Conservation (phyloP, 2,888 invertebrate genomes). For the Tortricodes alternella region DNA sequence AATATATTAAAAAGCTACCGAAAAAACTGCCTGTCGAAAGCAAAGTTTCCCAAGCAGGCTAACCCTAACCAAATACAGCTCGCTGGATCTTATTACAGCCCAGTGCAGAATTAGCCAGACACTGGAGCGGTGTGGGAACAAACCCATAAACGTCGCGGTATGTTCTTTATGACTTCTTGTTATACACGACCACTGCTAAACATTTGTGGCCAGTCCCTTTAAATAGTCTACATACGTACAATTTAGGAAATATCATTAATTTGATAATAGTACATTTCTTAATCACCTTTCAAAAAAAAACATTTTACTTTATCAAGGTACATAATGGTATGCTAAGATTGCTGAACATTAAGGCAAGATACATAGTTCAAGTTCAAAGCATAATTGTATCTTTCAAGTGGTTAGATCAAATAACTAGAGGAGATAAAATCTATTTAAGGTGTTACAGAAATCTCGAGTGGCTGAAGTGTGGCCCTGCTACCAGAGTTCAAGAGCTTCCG, state of each 20-base stretch:
- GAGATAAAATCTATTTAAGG: conserved; percentile 71
- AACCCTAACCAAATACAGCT: conserved; percentile 9
- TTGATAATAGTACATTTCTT: neutral
- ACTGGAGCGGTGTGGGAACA: conserved; percentile 60
- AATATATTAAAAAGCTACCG: neutral
- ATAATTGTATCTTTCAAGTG: conserved; percentile 59
- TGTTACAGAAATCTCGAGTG: conserved; percentile 72
- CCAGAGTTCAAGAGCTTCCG: conserved; percentile 65
- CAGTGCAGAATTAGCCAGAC: conserved; percentile 47
- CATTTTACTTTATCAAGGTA: neutral
- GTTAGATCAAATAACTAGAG: conserved; percentile 66
- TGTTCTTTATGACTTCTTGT: conserved; percentile 62
- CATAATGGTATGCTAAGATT: neutral
- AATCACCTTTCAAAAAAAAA: neutral
- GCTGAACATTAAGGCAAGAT: conserved; percentile 5
- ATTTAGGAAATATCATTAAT: neutral
- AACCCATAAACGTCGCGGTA: conserved; percentile 54
- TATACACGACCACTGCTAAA: conserved; percentile 44
- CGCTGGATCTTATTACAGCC: conserved; percentile 39
- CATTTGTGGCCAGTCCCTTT: conserved; percentile 22
- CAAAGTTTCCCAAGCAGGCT: neutral
- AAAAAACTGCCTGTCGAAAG: neutral
- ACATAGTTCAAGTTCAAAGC: conserved; percentile 34
- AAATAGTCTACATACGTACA: conserved; percentile 1
- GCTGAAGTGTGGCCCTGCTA: conserved; percentile 42